Conservation (phyloP, 1,140 invertebrate genomes). For the Neomicropteryx cornuta region DNA sequence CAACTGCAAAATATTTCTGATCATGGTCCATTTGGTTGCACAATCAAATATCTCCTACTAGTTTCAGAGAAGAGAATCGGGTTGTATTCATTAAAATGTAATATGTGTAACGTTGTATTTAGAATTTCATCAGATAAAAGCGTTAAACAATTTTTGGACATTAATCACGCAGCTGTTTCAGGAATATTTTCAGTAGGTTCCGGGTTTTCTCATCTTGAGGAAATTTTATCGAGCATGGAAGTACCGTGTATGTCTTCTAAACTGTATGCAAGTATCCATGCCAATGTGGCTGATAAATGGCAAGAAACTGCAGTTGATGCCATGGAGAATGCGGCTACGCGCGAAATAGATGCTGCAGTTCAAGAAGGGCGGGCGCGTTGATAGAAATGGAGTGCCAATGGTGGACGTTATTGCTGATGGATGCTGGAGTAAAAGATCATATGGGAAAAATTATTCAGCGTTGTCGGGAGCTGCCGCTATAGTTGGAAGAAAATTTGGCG, state of each 20-base stretch:
- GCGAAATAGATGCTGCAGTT: slow-evolving; percentile 19
- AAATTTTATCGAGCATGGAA: slow-evolving; percentile 17
- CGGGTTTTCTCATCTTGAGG: slow-evolving; percentile 18
- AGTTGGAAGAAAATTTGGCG: slow-evolving; percentile 13
- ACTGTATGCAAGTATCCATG: slow-evolving; percentile 13
- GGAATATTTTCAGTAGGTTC: slow-evolving; percentile 16
- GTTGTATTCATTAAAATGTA: too few relatives aligned
- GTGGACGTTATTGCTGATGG: slow-evolving; percentile 20
- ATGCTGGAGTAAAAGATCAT: slow-evolving; percentile 20
- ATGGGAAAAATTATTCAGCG: slow-evolving; percentile 18
- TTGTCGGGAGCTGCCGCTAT: slow-evolving; percentile 21
- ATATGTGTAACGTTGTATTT: too few relatives aligned
- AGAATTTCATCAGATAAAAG: too few relatives aligned
- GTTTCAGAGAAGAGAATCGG: too few relatives aligned
- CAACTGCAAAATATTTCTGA: too few relatives aligned
- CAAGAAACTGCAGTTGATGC: slow-evolving; percentile 11
- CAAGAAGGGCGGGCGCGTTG: slow-evolving; percentile 13
- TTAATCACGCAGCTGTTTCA: too few relatives aligned
- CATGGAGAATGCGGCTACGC: slow-evolving; percentile 21
- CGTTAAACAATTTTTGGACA: too few relatives aligned
- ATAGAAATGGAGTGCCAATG: slow-evolving; percentile 15
- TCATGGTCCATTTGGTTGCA: too few relatives aligned
- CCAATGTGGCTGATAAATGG: slow-evolving; percentile 9
- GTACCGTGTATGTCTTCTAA: slow-evolving; percentile 16
- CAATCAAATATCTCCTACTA: too few relatives aligned